Base-by-base conservation (phyloP, 2,888 invertebrate species). In the Agonopterix heracliana region DNA sequence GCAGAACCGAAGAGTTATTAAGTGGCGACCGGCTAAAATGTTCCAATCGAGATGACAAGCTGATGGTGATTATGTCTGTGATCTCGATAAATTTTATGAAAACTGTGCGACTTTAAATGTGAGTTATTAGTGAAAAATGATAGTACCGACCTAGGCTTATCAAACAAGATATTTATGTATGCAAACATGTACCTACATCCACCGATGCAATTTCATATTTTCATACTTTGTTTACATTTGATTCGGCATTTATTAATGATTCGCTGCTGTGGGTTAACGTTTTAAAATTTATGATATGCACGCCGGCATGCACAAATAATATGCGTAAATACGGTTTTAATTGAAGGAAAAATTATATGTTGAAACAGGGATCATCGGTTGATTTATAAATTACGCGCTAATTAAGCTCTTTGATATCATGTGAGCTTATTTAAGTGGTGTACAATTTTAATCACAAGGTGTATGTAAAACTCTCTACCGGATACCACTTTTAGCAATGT, bases 261-360 rank as follows among this genome's bases (percentile, higher is more conserved):
- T 55, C 54, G 49, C 26, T 47, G 48, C 49, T 41, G 49, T 40
- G 48, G 66, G 65, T 64, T 64, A 61, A 26, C 63, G 67, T 68
- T 73, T 75, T 66, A 69, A 75, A 71, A 76, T 78, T 60, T 74
- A 76, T 72, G 71, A 70, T 72, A 72, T 77, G 74, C 73, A 58
- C 56, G 54, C 54, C 49, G 50, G 64, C 64, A 58, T 60, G 52
- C 60, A 43, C 55, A 55, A 67, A 64, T 66, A 46, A 62, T 63
- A 47, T 49, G 44, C 51, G 60, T 56, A 66, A 68, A 69, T 68
- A 66, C 56, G 52, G 57, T 55, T 66, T 67, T 64, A 54, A 61
- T 63, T 54, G 54, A 53, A 54, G 55, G 50, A 56, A 54, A 52
- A 51, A 46, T 38, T 38, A 38, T 9, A n/a, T 38, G 38, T 38